These are phyloP conservation scores for Ibidorhyncha struthersii DNA, from an alignment of 2,113 vertebrate species.

Conservation along the genomic window DNA sequence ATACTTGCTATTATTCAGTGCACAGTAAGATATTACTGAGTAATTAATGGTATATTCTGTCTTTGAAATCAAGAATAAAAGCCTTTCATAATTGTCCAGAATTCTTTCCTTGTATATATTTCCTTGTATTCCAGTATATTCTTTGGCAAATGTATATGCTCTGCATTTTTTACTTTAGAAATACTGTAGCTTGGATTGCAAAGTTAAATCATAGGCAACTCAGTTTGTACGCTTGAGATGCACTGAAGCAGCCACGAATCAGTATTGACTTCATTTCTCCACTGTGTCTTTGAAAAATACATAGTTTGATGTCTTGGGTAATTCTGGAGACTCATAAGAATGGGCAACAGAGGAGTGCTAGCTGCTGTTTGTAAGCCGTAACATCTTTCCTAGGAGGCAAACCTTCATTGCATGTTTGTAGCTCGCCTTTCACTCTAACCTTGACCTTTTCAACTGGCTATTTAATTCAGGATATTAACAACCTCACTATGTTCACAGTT, in stretches of 20 bases:
- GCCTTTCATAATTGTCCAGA: not conserved
- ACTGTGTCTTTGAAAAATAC: not conserved
- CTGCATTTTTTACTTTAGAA: not conserved
- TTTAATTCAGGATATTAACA: constrained; percentile 14
- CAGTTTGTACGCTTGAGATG: not conserved
- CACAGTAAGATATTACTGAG: not conserved
- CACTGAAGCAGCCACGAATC: not conserved
- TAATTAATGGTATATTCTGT: not conserved
- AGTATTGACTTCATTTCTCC: not conserved
- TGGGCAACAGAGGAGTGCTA: not conserved
- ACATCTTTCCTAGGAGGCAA: not conserved
- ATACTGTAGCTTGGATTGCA: not conserved
- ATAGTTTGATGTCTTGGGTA: not conserved
- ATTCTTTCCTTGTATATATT: not conserved
- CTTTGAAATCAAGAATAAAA: not conserved
- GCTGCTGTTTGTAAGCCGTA: not conserved
- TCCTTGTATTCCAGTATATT: not conserved
- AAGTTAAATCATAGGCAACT: not conserved
- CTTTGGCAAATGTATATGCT: not conserved
- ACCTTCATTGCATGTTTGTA: not conserved
- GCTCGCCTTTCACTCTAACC: not conserved
- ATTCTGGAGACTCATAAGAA: not conserved
- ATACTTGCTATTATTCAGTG: not conserved
- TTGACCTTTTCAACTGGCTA: constrained; percentile 1
- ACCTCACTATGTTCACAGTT: not conserved